Evolutionary conservation across 1,140 invertebrate genomes (phyloP), one percentile per base, ranked within the genome.

Genomic region (Eriocheir sinensis): DNA sequence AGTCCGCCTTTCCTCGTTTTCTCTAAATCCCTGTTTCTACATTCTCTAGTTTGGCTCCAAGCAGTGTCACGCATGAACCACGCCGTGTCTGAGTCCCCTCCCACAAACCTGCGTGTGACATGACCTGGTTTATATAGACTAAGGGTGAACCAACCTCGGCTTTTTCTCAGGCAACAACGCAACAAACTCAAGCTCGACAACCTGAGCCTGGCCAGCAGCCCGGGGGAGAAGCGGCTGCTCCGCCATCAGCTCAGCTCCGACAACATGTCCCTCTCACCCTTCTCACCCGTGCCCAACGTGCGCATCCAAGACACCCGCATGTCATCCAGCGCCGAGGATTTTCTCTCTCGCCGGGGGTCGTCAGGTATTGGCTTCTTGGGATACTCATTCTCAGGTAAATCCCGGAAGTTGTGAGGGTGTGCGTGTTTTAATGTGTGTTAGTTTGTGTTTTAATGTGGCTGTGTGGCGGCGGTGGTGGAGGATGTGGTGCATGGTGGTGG

Each of bases 211-310:
- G 97, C 98, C 32, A 95, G 94, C 41, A 95, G 95, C 79, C 95
- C 95, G 3, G 95, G 95, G 0, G 96, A 96, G 80, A 96, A 96
- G 95, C 93, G 95, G n/a, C 93, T 96, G 81, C 96, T 98, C 81
- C 97, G 98, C 1, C 98, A 99, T 96, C 98, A 98, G 96, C 98
- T 98, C 96, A 98, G 98, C 96, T 98, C 98, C 30, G 98, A 99
- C 96, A 99, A 98, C 96, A 98, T 98, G 98, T 93, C 92, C 40
- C 92, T 96, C 90, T 96, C 95, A 36, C 93, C 93, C 41, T 95
- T 95, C 94, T 91, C 93, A n/a, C 89, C 93, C 30, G 92, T 96
- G 86, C 93, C 95, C 48, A 95, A 94, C n/a, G 95, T 96, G 27
- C 72, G 92, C 34, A 96, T 96, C 89, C 94, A 96, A 27, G 95